Conservation (phyloP, 1,140 invertebrate species). For the Cotesia chilonis region DNA sequence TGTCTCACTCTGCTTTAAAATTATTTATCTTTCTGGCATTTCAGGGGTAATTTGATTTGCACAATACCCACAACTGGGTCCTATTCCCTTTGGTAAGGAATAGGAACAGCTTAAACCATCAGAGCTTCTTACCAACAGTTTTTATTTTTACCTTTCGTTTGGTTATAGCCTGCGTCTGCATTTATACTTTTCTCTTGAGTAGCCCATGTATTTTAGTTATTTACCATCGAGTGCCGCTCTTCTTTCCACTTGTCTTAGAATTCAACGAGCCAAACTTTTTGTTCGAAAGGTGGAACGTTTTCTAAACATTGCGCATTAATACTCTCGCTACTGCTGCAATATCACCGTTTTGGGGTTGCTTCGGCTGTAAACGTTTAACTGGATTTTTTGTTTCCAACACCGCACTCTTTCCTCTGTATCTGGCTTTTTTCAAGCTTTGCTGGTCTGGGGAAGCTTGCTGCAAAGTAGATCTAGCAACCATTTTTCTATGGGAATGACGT, state of each 20-base stretch:
- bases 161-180: slow-evolving; percentile 5
- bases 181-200: slow-evolving; percentile 39
- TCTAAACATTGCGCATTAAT: slow-evolving; percentile 19
- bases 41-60: slow-evolving; percentile 56
- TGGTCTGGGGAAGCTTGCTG: too few relatives aligned
- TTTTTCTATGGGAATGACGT: too few relatives aligned
- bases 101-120: slow-evolving; percentile 42
- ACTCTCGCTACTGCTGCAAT: neutral
- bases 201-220: slow-evolving; percentile 44
- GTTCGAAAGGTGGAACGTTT: slow-evolving; percentile 12
- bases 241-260: slow-evolving; percentile 33
- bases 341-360: neutral
- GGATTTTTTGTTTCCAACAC: too few relatives aligned
- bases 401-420: too few relatives aligned
- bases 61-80: slow-evolving; percentile 43
- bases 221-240: slow-evolving; percentile 2
- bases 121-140: neutral
- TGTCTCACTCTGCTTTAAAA: slow-evolving; percentile 32
- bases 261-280: slow-evolving; percentile 33
- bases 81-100: slow-evolving; percentile 30
- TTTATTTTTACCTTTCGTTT: neutral
- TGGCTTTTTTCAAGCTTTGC: neutral
- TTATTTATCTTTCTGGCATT: slow-evolving; percentile 54
- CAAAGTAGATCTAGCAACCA: too few relatives aligned
- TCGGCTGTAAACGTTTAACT: too few relatives aligned